These are phyloP conservation scores for Gnatocerus cornutus DNA, from an alignment of 2,888 invertebrate species.

Conservation along the genomic window DNA sequence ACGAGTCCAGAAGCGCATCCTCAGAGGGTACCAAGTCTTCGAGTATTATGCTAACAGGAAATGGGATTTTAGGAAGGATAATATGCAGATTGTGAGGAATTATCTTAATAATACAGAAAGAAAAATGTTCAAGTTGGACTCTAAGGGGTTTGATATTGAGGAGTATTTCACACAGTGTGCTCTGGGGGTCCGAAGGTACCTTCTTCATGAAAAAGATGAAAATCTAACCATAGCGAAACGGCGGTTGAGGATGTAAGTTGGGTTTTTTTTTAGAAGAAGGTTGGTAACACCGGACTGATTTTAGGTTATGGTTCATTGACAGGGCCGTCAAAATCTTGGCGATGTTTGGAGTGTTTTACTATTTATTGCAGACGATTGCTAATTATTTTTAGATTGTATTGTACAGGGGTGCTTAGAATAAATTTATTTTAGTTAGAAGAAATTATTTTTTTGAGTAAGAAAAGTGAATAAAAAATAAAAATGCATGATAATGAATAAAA, in stretches of 20 bases:
- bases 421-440: too few relatives aligned
- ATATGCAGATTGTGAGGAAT: conserved; percentile 23
- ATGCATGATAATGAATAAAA: too few relatives aligned
- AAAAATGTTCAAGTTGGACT: conserved; percentile 4
- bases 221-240: background rate
- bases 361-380: background rate
- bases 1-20: conserved; percentile 84
- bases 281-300: background rate
- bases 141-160: background rate
- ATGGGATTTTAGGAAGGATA: conserved; percentile 87
- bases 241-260: conserved; percentile 10
- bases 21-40: conserved; percentile 88
- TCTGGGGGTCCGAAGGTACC: background rate
- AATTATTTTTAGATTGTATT: background rate
- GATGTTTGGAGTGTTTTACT: background rate
- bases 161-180: conserved; percentile 4
- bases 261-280: background rate
- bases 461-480: too few relatives aligned
- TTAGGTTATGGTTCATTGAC: conserved; percentile 12
- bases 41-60: conserved; percentile 93
- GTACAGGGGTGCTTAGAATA: too few relatives aligned
- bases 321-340: background rate
- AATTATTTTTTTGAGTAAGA: too few relatives aligned
- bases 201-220: conserved; percentile 12
- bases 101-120: conserved; percentile 15